Evolutionary conservation across 2,888 invertebrate genomes (phyloP).

Genomic region (Lydus trimaculatus): DNA sequence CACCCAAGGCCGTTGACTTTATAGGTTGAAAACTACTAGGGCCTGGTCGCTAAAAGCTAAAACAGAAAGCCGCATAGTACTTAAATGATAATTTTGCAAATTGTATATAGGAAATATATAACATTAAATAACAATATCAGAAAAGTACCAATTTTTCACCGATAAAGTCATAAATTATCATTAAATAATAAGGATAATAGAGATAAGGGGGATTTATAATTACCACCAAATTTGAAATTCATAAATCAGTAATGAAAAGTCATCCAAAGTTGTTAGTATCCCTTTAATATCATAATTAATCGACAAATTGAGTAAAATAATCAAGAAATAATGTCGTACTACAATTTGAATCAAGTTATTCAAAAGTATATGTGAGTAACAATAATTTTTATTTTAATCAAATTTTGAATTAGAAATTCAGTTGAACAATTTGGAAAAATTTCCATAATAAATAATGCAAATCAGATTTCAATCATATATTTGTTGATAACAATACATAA

Average conservation of each 20-base stretch:
- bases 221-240: neutral
- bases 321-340: neutral
- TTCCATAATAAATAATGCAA: neutral
- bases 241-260: neutral
- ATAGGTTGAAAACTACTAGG: neutral
- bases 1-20: slow-evolving; percentile 2
- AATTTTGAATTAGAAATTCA: neutral
- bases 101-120: neutral
- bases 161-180: neutral
- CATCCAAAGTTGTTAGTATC: neutral
- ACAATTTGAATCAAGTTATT: neutral
- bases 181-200: neutral
- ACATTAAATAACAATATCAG: neutral
- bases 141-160: neutral
- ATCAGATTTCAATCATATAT: slow-evolving; percentile 1
- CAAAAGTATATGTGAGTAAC: neutral
- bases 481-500: neutral
- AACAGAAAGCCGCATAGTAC: neutral
- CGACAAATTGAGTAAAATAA: too few species aligned
- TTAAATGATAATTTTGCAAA: neutral
- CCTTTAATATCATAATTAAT: neutral
- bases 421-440: neutral
- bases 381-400: neutral
- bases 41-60: neutral
- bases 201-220: neutral